Evolutionary conservation across 2,113 vertebrate genomes (phyloP).

Genomic region (Pelmatolapia mariae): DNA sequence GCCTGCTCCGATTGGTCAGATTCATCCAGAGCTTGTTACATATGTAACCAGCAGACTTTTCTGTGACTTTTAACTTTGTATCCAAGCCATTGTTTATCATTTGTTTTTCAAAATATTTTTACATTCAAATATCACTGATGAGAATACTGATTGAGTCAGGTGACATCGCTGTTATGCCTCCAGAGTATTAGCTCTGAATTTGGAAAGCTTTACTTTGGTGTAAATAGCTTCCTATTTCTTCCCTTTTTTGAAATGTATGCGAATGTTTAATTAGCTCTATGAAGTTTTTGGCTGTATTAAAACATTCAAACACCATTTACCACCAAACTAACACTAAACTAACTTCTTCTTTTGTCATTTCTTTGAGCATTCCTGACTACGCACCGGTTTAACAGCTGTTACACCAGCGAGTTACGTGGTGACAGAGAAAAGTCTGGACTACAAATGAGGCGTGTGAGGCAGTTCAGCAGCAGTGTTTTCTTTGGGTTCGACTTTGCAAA

Average conservation of each 20-base stretch:
- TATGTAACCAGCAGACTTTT: neutral
- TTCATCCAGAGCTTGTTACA: neutral
- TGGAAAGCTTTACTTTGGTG: neutral
- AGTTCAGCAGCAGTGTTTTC: neutral
- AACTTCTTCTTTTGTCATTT: neutral
- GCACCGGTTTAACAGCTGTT: neutral
- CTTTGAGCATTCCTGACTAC: neutral
- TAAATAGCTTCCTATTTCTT: neutral
- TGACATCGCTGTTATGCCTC: neutral
- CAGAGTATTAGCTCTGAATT: neutral
- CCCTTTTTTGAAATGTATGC: neutral
- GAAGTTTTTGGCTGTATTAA: neutral
- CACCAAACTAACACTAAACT: neutral
- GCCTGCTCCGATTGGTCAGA: neutral
- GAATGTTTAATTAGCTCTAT: neutral
- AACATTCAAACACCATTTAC: neutral
- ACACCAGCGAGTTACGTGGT: neutral
- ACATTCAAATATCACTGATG: neutral
- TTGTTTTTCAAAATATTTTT: neutral
- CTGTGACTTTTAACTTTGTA: neutral
- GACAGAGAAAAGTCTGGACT: neutral
- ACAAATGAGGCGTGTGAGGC: neutral
- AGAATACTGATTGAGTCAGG: neutral
- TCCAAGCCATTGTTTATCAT: neutral
- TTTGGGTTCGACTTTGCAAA: neutral